Conservation (phyloP, 1,140 invertebrate species). For the Eufriesea mexicana region DNA sequence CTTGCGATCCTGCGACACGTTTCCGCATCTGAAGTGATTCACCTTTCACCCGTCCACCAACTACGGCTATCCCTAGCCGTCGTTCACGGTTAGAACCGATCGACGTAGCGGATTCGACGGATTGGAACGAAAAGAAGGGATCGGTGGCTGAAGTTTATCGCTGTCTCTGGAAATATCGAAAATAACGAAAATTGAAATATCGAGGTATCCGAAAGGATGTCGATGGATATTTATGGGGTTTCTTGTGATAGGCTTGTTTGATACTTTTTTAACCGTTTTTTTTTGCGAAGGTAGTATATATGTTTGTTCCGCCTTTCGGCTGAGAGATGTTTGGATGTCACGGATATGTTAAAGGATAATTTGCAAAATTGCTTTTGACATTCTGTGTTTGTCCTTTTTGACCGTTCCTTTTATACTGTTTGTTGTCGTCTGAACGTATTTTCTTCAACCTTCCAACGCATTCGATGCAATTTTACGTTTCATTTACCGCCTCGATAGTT, state of each 20-base stretch:
- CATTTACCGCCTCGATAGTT: neutral
- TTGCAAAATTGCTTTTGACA: neutral
- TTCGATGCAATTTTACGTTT: neutral
- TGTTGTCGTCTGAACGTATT: neutral
- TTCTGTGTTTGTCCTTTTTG: neutral
- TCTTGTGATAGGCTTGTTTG: too few species aligned
- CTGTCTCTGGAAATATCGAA: too few species aligned
- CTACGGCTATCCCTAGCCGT: neutral
- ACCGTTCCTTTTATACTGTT: neutral
- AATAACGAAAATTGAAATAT: too few species aligned
- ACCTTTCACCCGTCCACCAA: conserved; percentile 24
- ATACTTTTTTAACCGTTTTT: too few species aligned
- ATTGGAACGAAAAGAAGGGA: neutral
- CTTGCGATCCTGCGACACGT: conserved; percentile 26
- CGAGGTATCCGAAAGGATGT: too few species aligned
- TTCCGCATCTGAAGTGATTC: conserved; percentile 46
- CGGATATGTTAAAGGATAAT: neutral
- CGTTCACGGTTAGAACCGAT: neutral
- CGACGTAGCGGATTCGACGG: neutral
- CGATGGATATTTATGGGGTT: too few species aligned
- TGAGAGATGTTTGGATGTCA: neutral
- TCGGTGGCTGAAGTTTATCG: neutral
- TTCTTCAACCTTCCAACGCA: neutral
- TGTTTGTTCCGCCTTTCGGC: too few species aligned
- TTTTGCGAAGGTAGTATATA: too few species aligned